Evolutionary conservation across 2,888 invertebrate genomes (phyloP).

Genomic region (Molanna angustata): DNA sequence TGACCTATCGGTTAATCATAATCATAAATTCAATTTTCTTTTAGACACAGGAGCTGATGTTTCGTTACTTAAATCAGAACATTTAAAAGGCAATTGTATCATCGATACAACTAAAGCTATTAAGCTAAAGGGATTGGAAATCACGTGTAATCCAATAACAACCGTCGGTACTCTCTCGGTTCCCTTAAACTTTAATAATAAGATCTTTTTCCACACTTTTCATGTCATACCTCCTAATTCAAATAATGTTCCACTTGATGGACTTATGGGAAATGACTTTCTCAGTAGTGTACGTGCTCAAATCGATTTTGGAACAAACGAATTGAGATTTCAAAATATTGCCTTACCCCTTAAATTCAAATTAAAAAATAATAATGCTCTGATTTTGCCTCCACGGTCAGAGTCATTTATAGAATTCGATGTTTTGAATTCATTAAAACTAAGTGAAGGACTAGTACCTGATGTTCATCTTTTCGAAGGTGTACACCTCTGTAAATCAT

Average conservation of each 20-base stretch:
- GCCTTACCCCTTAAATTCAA: not conserved
- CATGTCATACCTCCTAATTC: not conserved
- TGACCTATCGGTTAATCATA: no score
- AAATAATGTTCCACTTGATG: not conserved
- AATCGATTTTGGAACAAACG: not conserved
- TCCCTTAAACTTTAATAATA: not conserved
- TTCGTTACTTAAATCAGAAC: not conserved
- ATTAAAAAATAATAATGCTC: not conserved
- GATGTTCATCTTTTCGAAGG: not conserved
- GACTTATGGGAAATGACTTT: not conserved
- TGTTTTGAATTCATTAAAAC: not conserved
- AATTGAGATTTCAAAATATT: not conserved
- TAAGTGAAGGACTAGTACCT: not conserved
- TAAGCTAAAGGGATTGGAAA: not conserved
- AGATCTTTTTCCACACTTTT: not conserved
- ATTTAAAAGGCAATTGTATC: not conserved
- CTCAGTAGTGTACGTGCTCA: not conserved
- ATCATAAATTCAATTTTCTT: no score
- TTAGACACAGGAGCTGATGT: constrained; percentile 2
- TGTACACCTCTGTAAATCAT: not conserved
- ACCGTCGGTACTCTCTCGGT: not conserved
- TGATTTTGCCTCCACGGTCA: not conserved
- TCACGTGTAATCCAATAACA: not conserved
- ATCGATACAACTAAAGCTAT: not conserved
- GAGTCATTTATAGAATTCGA: not conserved